Conservation (phyloP, 2,888 invertebrate genomes). For the Platypus cylindrus region DNA sequence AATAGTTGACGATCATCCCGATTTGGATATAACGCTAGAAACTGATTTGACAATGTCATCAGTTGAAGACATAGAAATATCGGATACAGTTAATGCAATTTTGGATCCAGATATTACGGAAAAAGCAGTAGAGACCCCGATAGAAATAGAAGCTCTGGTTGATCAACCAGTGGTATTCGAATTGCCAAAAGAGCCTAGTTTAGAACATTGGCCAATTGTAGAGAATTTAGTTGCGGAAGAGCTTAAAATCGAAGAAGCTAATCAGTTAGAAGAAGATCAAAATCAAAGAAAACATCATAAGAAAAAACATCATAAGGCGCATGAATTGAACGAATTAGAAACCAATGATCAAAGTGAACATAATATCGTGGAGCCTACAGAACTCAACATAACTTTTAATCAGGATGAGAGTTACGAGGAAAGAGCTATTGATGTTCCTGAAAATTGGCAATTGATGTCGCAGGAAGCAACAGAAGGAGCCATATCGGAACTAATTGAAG, state of each 20-base stretch:
- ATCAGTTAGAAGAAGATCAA: slow-evolving; percentile 2
- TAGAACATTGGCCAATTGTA: slow-evolving; percentile 12
- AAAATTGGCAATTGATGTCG: too few relatives aligned
- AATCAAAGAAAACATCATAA: slow-evolving; percentile 3
- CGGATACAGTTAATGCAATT: slow-evolving; percentile 2
- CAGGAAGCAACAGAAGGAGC: too few relatives aligned
- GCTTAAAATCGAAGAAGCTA: slow-evolving; percentile 1
- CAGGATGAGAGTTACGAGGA: background rate
- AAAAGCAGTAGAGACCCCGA: slow-evolving; percentile 4
- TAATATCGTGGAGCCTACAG: too few relatives aligned
- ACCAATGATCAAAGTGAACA: too few relatives aligned
- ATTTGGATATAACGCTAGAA: background rate
- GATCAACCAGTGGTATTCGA: slow-evolving; percentile 24
- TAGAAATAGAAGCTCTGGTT: slow-evolving; percentile 20
- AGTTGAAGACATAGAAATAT: background rate
- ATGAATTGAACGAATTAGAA: background rate
- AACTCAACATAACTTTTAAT: too few relatives aligned
- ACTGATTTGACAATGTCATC: background rate
- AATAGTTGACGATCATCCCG: background rate
- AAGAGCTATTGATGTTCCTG: slow-evolving; percentile 2
- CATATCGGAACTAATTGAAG: too few relatives aligned
- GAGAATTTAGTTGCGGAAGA: slow-evolving; percentile 7
- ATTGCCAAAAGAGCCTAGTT: slow-evolving; percentile 7
- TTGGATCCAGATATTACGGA: slow-evolving; percentile 3
- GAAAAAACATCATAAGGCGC: slow-evolving; percentile 4